Conservation (phyloP, 2,888 invertebrate genomes). For the Colletes collaris region DNA sequence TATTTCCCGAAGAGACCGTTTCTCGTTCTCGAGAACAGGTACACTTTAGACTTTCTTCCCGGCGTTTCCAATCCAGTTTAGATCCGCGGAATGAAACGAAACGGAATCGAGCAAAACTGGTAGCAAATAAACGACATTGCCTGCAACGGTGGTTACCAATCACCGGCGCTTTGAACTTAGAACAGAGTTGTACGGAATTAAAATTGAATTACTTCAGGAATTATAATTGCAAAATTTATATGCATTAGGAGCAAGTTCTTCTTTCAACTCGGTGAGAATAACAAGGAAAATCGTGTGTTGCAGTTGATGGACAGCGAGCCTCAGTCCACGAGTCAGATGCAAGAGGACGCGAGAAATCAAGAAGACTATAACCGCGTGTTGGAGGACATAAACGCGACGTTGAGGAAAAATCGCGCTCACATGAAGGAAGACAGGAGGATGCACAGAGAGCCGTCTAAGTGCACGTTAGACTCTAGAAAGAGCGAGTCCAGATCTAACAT, state of each 20-base stretch:
- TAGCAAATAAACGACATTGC: no score
- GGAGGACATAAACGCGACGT: constrained; percentile 74
- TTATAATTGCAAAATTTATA: no score
- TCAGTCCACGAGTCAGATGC: background rate
- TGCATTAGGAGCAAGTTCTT: no score
- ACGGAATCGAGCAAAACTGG: no score
- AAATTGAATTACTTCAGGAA: no score
- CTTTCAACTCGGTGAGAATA: no score
- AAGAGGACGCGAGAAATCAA: constrained; percentile 66
- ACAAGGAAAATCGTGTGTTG: background rate
- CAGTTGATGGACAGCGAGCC: constrained; percentile 44
- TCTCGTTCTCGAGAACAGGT: background rate
- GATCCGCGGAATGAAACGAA: no score
- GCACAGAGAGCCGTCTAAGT: constrained; percentile 68
- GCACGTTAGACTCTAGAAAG: constrained; percentile 69
- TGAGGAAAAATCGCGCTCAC: constrained; percentile 66
- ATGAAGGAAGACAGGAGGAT: constrained; percentile 68
- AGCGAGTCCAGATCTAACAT: constrained; percentile 68
- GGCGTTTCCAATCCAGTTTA: no score
- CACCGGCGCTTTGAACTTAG: no score
- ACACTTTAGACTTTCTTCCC: no score
- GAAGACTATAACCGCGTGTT: constrained; percentile 74
- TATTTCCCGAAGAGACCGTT: background rate
- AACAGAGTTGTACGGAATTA: no score
- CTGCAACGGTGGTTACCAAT: no score